phyloP scores from a whole-genome alignment of 2,113 vertebrate genomes.

The Saimiri boliviensis region DNA sequence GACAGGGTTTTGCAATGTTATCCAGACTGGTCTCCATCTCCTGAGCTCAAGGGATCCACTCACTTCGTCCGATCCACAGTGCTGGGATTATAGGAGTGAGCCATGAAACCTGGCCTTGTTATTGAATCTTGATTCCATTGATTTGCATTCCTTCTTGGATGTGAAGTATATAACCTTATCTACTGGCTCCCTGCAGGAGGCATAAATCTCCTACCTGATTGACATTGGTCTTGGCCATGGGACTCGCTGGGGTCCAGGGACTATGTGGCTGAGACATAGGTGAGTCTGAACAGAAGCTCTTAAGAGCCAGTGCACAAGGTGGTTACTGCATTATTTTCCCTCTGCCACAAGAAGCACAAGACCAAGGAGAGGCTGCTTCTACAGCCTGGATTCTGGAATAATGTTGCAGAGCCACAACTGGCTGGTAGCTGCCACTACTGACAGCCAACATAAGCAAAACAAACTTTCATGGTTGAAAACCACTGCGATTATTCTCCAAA shows the following conservation, averaged over 20 bases:
- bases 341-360: neutral
- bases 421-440: neutral
- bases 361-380: neutral
- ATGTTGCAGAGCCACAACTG: neutral
- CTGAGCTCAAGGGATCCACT: no score
- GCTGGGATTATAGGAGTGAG: no score
- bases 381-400: neutral
- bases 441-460: neutral
- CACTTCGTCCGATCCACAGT: no score
- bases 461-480: neutral
- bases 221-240: neutral
- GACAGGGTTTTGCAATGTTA: no score
- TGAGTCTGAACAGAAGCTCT: neutral
- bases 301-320: neutral
- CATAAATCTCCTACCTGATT: accelerated
- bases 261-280: neutral
- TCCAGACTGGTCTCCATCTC: no score
- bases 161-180: neutral
- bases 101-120: no score
- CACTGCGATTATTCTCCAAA: neutral
- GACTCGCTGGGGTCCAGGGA: neutral
- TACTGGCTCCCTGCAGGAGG: neutral
- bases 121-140: neutral
- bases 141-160: neutral
- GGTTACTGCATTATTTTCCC: neutral